Evolutionary conservation across 2,797 vertebrate genomes (phyloP), one percentile per base, ranked within the genome.

Genomic region (Avahi laniger): DNA sequence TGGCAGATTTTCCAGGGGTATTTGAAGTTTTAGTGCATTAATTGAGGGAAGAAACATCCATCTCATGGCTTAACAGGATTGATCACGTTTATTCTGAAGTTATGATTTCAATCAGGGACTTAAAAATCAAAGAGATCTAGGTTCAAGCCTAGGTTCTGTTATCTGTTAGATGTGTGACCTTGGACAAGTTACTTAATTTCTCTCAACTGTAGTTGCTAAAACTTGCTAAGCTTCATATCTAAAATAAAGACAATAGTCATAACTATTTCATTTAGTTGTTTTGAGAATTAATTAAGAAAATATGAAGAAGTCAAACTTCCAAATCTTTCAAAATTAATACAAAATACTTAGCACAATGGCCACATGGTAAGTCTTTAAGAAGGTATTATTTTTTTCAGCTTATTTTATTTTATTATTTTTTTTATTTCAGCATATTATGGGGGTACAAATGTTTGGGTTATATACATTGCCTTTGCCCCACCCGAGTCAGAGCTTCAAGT

Each of bases 231-330:
- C 4, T 46, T 72, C 33, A 90, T 70, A 70, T 54, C 48, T 69
- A 75, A 91, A 85, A 84, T 46, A 48, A 72, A 79, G 8, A 43
- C 73, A 69, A 69, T 63, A 70, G 70, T 59, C 46, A 10, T 30
- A 82, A 69, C 54, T 78, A 20, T 14, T 59, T 84, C 22, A 52
- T 52, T 65, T n/a, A 4, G 14, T 28, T 94, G 61, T 83, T 75
- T 33, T 46, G 30, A 89, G 73, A 80, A 92, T 85, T 72, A 89
- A 81, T 59, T 75, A 14, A 54, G 41, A 85, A 88, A 96, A 88
- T 57, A 17, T 38, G 79, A 72, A 85, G 26, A 75, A 76, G 48
- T 14, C 43, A 43, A 43, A 46, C n/a, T 91, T 87, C 43, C 33
- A 5, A 63, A 5, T 35, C 69, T 70, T 93, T 81, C 9, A 46